Evolutionary conservation across 2,797 vertebrate species (phyloP).

Genomic region (Vireo griseus): DNA sequence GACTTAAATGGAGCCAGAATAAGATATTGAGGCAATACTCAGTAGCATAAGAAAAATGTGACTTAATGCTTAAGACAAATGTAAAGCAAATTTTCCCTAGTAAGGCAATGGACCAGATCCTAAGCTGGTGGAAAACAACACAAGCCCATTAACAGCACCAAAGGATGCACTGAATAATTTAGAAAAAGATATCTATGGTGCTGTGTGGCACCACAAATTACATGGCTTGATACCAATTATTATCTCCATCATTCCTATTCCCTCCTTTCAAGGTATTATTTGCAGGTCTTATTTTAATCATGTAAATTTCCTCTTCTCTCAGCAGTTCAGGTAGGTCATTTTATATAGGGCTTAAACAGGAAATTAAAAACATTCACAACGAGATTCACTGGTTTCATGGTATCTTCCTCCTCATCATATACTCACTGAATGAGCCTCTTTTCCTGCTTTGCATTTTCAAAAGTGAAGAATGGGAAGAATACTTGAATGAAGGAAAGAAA

Average conservation of each 20-base stretch:
- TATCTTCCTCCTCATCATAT: conserved; percentile 61
- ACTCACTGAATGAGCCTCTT: conserved; percentile 12
- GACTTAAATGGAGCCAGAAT: background rate
- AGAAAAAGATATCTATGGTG: background rate
- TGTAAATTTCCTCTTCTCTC: conserved; percentile 70
- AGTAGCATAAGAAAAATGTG: background rate
- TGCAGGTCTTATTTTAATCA: conserved; percentile 67
- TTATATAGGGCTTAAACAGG: conserved; percentile 67
- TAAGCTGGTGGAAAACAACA: background rate
- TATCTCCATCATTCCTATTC: conserved; percentile 37
- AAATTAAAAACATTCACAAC: conserved; percentile 67
- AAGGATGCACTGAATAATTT: background rate
- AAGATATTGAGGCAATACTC: background rate
- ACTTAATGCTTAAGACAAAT: background rate
- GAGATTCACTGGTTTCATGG: conserved; percentile 41
- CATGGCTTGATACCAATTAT: conserved; percentile 31
- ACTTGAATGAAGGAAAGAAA: background rate
- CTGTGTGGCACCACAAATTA: conserved; percentile 26
- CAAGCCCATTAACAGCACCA: background rate
- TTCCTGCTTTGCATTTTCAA: conserved; percentile 23
- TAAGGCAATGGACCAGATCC: background rate
- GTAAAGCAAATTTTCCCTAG: background rate
- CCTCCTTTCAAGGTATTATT: conserved; percentile 52
- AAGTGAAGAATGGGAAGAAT: background rate
- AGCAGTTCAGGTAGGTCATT: conserved; percentile 58